Base-by-base conservation (phyloP, 2,113 vertebrate genomes). In the Ascaphus truei region DNA sequence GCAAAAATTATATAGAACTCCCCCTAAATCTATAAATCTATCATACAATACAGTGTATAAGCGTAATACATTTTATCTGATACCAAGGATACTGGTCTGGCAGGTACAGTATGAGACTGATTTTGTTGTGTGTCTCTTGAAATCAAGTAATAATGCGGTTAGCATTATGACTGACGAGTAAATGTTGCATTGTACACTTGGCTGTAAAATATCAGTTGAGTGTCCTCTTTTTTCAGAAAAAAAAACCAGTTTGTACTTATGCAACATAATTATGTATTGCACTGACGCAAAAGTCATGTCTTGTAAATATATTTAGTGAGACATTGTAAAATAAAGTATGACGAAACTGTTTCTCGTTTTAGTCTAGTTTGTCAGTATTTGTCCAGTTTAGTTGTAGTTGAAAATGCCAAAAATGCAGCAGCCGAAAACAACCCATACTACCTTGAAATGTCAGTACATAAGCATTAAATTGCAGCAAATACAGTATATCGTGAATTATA, bases 251-350 rank as follows among this genome's bases (percentile, higher is more conserved):
- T 95, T 94, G 87, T 95, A 96, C 92, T 95, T 95, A 95, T 93
- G 94, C 93, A 95, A 93, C 93, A 94, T 96, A 92, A 91, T 82
- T 92, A 89, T 94, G 92, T 94, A 94, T 93, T 94, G 93, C 94
- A 94, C 90, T 96, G 91, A 91, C 92, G 87, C 89, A 90, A 95
- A 93, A 87, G 92, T 89, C 76, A 86, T 90, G 92, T 95, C 88
- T 88, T 96, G 93, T 96, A 96, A 93, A 93, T 95, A 92, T 89
- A 92, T 89, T 93, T 90, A 94, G 93, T 96, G 90, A 95, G 79
- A 91, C 92, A 92, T 91, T 93, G 87, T 94, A 94, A 86, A 82
- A 87, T 87, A 89, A 91, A 89, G 72, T 75, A 77, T 71, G 39
- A 83, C 81, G 74, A 87, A 86, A 82, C 72, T 76, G 65, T 74